Conservation (phyloP, 1,140 invertebrate genomes). For the Bicyclus anynana region DNA sequence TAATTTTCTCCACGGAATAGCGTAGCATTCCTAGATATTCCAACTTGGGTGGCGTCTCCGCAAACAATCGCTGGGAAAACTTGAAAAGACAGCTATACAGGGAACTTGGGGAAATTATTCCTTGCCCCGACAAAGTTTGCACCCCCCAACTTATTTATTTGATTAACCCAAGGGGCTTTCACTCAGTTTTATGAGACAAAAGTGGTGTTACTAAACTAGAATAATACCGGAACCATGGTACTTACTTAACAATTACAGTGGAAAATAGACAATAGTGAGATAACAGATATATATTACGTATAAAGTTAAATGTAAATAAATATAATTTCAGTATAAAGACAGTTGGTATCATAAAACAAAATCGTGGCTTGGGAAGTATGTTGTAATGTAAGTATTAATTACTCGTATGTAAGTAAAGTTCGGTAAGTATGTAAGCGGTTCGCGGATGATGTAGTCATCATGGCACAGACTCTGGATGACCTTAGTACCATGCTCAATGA, state of each 20-base stretch:
- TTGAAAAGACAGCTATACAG: slow-evolving; percentile 32
- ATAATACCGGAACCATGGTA: not conserved
- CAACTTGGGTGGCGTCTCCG: not conserved
- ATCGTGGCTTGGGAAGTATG: no score
- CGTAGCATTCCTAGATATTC: slow-evolving; percentile 4
- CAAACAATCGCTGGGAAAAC: slow-evolving; percentile 24
- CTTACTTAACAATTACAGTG: not conserved
- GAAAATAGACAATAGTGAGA: no score
- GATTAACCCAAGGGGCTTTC: slow-evolving; percentile 24
- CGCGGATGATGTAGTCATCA: no score
- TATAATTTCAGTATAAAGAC: no score
- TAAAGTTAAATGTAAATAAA: no score
- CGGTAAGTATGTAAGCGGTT: no score
- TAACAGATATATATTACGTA: no score
- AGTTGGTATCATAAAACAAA: no score
- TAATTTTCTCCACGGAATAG: slow-evolving; percentile 10
- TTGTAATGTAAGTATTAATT: no score
- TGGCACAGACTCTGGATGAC: no score
- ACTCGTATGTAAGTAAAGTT: no score
- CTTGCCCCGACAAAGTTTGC: slow-evolving; percentile 11
- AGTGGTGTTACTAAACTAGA: not conserved
- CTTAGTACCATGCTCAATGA: no score
- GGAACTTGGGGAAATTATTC: slow-evolving; percentile 32
- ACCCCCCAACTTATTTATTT: slow-evolving; percentile 34
- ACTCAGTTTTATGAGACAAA: not conserved